Evolutionary conservation across 2,888 invertebrate species (phyloP), one percentile per base, ranked within the genome.

Genomic region (Sturmia bella): DNA sequence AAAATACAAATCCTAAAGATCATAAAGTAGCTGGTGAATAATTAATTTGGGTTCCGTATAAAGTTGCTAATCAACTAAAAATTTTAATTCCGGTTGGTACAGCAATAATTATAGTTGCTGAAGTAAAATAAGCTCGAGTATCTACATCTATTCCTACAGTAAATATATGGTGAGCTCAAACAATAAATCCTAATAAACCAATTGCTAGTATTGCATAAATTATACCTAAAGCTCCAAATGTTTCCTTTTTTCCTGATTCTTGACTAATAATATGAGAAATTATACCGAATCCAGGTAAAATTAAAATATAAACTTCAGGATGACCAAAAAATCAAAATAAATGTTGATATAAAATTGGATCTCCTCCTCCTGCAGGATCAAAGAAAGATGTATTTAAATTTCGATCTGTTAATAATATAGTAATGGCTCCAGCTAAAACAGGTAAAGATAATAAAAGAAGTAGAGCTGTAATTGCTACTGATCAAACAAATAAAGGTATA

Each of bases 241-340:
- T 93, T 93, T 94, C 93, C 86, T 94, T 94, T 93, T 95, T 95
- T 7, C 93, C 93, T 89, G 93, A 93, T 93, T 95, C 94, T 92
- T 94, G 94, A 0, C 92, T 93, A 91, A 96, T 94, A 92, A 95
- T 94, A 89, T 96, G 95, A 0, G 95, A 95, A 90, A 96, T 94
- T 92, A 96, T 93, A 0, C 96, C 95, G 92, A 96, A 96, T 90
- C 94, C 95, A 0, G 95, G 95, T 86, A 96, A 88, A 94, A 96
- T 96, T 92, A 96, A 91, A 95, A 96, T 95, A 91, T 96, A 96
- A 83, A 96, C 95, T 93, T 96, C 96, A 11, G 96, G 96, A 73
- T 96, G 96, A 0, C 96, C 96, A 93, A 96, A 96, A 92, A 96
- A 96, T 94, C 96, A 96, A 92, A 96, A 96, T 93, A 96, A 91